Evolutionary conservation across 2,113 vertebrate genomes (phyloP).

Genomic region (Pomatostomus ruficeps): DNA sequence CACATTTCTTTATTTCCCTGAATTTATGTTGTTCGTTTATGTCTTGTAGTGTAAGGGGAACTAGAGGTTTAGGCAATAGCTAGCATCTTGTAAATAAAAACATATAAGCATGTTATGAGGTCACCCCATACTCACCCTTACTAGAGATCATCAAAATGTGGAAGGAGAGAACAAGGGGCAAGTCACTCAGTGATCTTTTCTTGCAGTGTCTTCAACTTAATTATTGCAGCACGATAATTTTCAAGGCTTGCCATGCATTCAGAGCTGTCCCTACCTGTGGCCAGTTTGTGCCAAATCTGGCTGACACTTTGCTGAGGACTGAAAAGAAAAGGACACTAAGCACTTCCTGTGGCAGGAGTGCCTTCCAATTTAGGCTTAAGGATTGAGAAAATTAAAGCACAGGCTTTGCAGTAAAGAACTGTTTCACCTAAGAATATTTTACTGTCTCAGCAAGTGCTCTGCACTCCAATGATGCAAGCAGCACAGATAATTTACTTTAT

Average conservation of each 20-base stretch:
- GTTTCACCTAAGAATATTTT: not conserved
- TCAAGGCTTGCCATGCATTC: not conserved
- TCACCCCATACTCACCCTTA: not conserved
- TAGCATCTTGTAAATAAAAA: not conserved
- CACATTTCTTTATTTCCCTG: not conserved
- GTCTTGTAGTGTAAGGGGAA: not conserved
- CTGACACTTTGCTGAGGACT: not conserved
- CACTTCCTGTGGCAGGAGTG: not conserved
- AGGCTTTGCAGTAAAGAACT: not conserved
- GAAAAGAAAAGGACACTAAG: not conserved
- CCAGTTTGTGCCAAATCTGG: not conserved
- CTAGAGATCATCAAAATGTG: not conserved
- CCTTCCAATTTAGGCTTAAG: not conserved
- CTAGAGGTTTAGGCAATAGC: not conserved
- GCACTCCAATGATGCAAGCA: not conserved
- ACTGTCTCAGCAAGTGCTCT: not conserved
- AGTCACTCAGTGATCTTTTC: not conserved
- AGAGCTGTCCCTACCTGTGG: not conserved
- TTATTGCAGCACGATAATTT: not conserved
- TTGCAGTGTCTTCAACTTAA: not conserved
- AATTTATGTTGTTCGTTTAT: not conserved
- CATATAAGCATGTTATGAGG: rapidly evolving
- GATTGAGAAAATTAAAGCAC: not conserved
- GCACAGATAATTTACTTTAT: not conserved
- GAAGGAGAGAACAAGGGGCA: not conserved